Evolutionary conservation across 2,888 invertebrate species (phyloP).

Genomic region (Erebia aethiops): DNA sequence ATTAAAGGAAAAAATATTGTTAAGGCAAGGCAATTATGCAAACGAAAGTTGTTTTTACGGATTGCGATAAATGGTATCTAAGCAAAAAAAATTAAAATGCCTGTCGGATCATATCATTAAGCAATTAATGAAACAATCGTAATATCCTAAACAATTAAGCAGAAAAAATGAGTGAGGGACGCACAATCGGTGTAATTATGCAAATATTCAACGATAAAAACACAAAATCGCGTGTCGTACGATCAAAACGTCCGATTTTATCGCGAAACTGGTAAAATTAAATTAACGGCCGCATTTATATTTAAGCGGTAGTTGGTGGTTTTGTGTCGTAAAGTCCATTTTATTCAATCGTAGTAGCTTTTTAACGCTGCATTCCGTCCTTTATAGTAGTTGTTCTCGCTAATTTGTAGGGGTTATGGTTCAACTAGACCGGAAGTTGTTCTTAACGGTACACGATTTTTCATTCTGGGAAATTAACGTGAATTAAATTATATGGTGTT

Average conservation of each 20-base stretch:
- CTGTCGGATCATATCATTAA: not conserved
- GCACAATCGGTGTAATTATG: slow-evolving; percentile 61
- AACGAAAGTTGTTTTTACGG: no score
- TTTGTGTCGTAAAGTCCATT: slow-evolving; percentile 44
- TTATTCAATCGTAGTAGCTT: slow-evolving; percentile 39
- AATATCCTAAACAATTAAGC: slow-evolving; percentile 40
- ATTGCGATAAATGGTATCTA: no score
- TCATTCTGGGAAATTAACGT: not conserved
- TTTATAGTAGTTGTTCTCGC: slow-evolving; percentile 25
- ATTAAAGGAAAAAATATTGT: no score
- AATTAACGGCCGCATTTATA: slow-evolving; percentile 69
- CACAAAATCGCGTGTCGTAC: slow-evolving; percentile 59
- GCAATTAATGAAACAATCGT: slow-evolving; percentile 12
- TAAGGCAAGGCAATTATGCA: no score
- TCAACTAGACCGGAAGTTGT: not conserved
- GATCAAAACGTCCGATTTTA: slow-evolving; percentile 68
- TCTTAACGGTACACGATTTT: slow-evolving; percentile 1
- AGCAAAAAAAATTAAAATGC: no score
- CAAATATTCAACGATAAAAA: slow-evolving; percentile 63
- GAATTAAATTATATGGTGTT: not conserved
- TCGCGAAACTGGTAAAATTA: slow-evolving; percentile 66
- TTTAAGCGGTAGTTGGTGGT: slow-evolving; percentile 56
- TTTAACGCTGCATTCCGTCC: slow-evolving; percentile 25
- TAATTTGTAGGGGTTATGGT: slow-evolving; percentile 27
- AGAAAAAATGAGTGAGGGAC: slow-evolving; percentile 45